Evolutionary conservation across 2,113 vertebrate species (phyloP), one percentile per base, ranked within the genome.

Genomic region (Thinocorus orbignyianus): DNA sequence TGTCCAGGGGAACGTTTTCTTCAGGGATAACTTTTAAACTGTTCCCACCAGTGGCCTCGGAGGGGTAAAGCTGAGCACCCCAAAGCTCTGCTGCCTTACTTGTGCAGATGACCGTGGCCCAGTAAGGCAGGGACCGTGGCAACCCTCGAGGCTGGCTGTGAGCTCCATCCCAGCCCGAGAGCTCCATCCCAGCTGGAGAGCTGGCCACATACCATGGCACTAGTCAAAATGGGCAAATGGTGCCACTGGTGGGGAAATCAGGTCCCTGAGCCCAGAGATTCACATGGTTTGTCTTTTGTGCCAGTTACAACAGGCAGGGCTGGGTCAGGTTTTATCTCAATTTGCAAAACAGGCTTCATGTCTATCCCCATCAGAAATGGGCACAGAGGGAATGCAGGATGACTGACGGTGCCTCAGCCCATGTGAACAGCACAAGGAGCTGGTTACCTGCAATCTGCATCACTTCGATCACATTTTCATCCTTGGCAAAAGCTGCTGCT

Each of bases 371-470:
- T 5, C n/a, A 62, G 61, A 41, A 70, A 30, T 0, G 62, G 74
- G 49, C 79, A 58, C 55, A n/a, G 52, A 25, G 51, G 87, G 68
- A 57, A 41, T 3, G 8, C 2, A 35, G 72, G 41, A 28, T 19
- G 51, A 35, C 9, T 26, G 64, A 7, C 28, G 39, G 52, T 52
- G 49, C 58, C 39, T 33, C n/a, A 69, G 55, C 35, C 46, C 33
- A 3, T 0, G 2, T 10, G 41, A 82, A 24, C 41, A 74, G 70
- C 49, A 84, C 0, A 2, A 22, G 41, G 58, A 84, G 28, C 96
- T 97, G 98, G 20, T 95, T 97, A 98, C 98, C 97, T 81, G 76
- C 11, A 12, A 93, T 64, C 76, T 87, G 92, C 33, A 15, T 61
- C 69, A 78, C 28, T 92, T 96, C 96, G 48, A 70, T 91, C 37